Evolutionary conservation across 92 coral and sea anemone genomes (phyloP).

Genomic region (Porites lobata): DNA sequence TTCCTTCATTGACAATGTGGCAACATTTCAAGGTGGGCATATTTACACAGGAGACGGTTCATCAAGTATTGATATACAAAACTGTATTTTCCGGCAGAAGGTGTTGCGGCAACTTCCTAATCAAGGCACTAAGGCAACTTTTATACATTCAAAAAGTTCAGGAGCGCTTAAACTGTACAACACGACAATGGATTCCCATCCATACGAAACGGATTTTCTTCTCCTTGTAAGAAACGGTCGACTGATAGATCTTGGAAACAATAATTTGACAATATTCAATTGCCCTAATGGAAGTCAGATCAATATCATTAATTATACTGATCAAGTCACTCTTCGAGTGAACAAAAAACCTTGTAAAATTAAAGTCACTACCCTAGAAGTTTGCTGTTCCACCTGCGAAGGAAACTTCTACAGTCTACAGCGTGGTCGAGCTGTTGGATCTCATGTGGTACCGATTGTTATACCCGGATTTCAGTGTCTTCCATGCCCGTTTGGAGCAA

Average conservation of each 20-base stretch:
- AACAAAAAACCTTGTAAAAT: conserved; percentile 11
- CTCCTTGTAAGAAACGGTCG: conserved; percentile 53
- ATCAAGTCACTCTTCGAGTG: not conserved
- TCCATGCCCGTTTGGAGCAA: too few species aligned
- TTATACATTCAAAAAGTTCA: conserved; percentile 58
- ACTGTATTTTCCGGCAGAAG: conserved; percentile 25
- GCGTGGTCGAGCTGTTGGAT: too few species aligned
- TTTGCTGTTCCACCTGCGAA: too few species aligned
- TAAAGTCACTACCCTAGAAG: not conserved
- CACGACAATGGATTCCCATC: conserved; percentile 20
- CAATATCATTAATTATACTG: conserved; percentile 9
- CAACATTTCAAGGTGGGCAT: conserved; percentile 45
- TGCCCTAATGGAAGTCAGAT: conserved; percentile 65
- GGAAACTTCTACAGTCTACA: conserved; percentile 42
- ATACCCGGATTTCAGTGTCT: too few species aligned
- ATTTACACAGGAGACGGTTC: conserved; percentile 22
- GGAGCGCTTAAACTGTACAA: conserved; percentile 54
- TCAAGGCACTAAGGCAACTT: not conserved
- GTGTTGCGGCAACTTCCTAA: too few species aligned
- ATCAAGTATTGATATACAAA: conserved; percentile 6
- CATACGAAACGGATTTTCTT: conserved; percentile 14
- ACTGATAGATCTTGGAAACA: conserved; percentile 18
- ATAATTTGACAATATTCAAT: conserved; percentile 1
- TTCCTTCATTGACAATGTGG: conserved; percentile 72
- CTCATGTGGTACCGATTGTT: too few species aligned